Base-by-base conservation (phyloP, 2,113 vertebrate genomes). In the Hippocampus zosterae region DNA sequence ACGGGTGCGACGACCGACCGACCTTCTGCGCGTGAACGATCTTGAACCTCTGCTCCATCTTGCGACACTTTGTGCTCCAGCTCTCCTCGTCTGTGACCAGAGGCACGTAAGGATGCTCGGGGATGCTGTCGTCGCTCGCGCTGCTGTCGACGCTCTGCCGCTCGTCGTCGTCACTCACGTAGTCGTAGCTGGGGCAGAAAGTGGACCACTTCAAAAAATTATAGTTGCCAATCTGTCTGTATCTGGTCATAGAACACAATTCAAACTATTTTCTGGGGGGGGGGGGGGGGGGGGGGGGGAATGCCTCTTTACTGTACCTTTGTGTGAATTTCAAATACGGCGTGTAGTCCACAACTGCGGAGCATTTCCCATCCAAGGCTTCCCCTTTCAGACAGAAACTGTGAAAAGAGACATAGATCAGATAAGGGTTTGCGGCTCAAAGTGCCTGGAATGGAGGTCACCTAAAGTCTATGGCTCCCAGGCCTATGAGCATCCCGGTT, bases 31-130 rank as follows among this genome's bases (percentile, higher is more conserved):
- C 97, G 0, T 97, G 96, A 82, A 98, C 94, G 0, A 98, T 98
- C 87, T 96, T 97, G 72, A 98, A 98, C 80, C 96, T 95, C 90
- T 98, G 96, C 90, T 98, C 96, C 96, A 97, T 98, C 90, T 96
- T 98, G 86, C 95, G 94, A 87, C 96, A 98, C 80, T 97, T 98
- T 90, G 89, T 95, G 90, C 95, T 97, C 96, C 96, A 98, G 88
- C 93, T 98, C 91, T 98, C 96, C 85, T 98, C 95, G 1, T 96
- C 95, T 0, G 96, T 93, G 83, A 98, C 93, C 77, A 98, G 88
- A 0, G 96, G 96, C 82, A 96, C 84, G 85, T 98, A 98, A 48
- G 97, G 97, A 79, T 95, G 96, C 5, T 97, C 96, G 0, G 96
- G 95, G 0, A 95, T 76, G 73, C 95, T 97, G 88, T 98, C 97